Base-by-base conservation (phyloP, 2,888 invertebrate species). In the Trissoscelio sp. region DNA sequence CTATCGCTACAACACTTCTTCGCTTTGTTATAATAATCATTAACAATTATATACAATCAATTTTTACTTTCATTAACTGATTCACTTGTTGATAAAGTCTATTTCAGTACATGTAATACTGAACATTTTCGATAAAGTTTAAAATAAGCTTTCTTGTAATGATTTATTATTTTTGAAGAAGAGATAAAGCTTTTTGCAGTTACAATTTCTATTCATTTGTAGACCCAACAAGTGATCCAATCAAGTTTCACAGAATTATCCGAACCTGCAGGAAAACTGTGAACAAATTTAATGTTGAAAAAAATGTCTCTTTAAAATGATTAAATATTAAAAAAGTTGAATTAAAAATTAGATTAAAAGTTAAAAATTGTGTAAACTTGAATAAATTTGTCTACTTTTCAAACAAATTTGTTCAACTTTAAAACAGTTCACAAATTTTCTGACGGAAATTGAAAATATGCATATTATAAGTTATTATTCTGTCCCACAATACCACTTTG, bases 1-100 rank as follows among this genome's bases (percentile, higher is more conserved):
- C 70, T 81, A 81, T 46, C 46, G 44, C 81, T 81, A 79, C 81
- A 57, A 81, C 79, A 83, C 67, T 79, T 75, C 46, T 51, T 48
- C 66, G 62, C 42, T 20, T 78, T 60, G 14, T 18, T 7, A 67
- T 75, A 58, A 69, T 75, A 74, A 70, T 69, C 34, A 57, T 20
- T 75, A 81, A 81, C 72, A 83, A 81, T 81, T 81, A 80, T 82
- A 79, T 83, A 83, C 83, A 83, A 64, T 81, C 57, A 53, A 57
- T 44, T 77, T 48, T 55, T 53, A 46, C 74, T 64, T 16, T 16
- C 24, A 46, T 24, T 14, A 53, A 20, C 51, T 9, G 22, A 9
- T 60, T 60, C 39, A 69, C 55, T 77, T 37, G 55, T 62, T 62
- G 37, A 34, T 31, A 31, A n/a, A n/a, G n/a, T n/a, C 2, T 31